Base-by-base conservation (phyloP, 1,140 invertebrate species). In the Penaeus chinensis region DNA sequence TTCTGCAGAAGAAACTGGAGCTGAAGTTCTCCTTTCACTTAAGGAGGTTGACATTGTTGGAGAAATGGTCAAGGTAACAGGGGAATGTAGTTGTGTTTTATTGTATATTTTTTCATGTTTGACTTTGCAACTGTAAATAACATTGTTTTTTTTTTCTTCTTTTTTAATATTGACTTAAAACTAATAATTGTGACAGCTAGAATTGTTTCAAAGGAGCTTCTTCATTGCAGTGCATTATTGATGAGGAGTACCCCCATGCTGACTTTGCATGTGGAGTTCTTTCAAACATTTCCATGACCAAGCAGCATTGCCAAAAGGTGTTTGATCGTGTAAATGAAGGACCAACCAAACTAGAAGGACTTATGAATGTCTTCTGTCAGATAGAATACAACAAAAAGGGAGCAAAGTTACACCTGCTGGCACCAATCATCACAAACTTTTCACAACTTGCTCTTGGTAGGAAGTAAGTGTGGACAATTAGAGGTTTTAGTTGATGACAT, bases 341-440 rank as follows among this genome's bases (percentile, higher is more conserved):
- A 18, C 19, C 66, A 1, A 54, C 20, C 32, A 82, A 65, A 27
- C 42, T 87, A 22, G 86, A 87, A n/a, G 86, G 66, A 0, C 80
- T 87, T 1, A 76, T 82, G 22, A 11, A 66, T n/a, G 82, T 87
- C 27, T 66, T 87, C 22, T 87, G 80, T 54, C 86, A 83, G 71
- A 54, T 83, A 27, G 74, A 87, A 32, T 83, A 87, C 61, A 87
- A 87, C 71, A 87, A 65, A 42, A 87, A 83, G 42, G 86, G 86
- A 54, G 86, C 80, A 22, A 87, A 83, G 32, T 81, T 87, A 11
- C 86, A 87, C 24, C 71, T 78, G 16, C 71, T 87, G 61, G 86
- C 86, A n/a, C 63, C 86, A 22, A 24, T 82, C 60, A 87, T 87
- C 69, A 82, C 86, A 19, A 87, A 87, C 71, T 82, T 87, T 20